Evolutionary conservation across 2,113 vertebrate genomes (phyloP), one percentile per base, ranked within the genome.

Genomic region (Herpetotheres cachinnans): DNA sequence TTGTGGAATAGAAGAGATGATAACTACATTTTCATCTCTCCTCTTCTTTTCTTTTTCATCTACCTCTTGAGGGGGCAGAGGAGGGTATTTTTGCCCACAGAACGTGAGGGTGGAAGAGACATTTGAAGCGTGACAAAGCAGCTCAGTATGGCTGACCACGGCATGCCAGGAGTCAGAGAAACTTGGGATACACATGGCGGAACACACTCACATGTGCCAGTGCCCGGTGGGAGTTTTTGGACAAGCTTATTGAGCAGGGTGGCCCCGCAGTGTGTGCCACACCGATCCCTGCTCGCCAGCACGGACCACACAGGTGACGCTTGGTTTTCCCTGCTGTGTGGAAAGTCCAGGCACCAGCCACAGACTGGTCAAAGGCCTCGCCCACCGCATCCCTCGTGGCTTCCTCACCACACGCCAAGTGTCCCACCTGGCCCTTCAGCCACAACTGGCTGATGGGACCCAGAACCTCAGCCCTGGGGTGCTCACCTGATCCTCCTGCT

Each of bases 221-320:
- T 59, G 47, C 29, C 49, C 21, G 7, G 8, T 2, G 0, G 15
- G 16, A 88, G 38, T 22, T 66, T 79, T 67, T 1, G 5, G 52
- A 52, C 30, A 46, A 67, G 22, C 67, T 13, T 38, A 29, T 14
- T 4, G 34, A 83, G 25, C 21, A 50, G 32, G 32, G 17, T 0
- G 4, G 30, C 12, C 40, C 16, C 1, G 1, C 11, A 21, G 17
- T 0, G 0, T 22, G 7, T 54, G 34, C 38, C 52, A 27, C 2
- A 3, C 25, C 0, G 0, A 3, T 22, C 20, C 27, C 21, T 6
- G 6, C 56, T 81, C 2, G 0, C n/a, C 11, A 3, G 22, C 61
- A n/a, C 1, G 3, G 25, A 63, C 24, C 40, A 29, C 2, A 0
- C 2, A 2, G 34, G 20, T 1, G 4, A 61, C 21, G 26, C 36